phyloP scores from a whole-genome alignment of 2,888 invertebrate species.

The Piscicola geometra region DNA sequence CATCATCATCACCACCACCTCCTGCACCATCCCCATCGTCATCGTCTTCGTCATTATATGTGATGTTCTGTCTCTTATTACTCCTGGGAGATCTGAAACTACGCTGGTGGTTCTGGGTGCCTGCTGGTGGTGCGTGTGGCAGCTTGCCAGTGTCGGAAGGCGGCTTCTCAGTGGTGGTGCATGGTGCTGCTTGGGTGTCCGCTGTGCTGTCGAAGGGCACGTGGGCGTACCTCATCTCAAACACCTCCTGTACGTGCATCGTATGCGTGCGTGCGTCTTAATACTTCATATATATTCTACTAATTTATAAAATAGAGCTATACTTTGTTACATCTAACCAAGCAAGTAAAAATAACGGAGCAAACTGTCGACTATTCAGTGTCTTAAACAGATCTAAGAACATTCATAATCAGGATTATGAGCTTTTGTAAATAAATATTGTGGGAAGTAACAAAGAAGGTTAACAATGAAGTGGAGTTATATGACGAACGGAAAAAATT shows the following conservation, averaged over 20 bases:
- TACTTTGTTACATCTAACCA: too few relatives aligned
- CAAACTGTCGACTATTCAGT: too few relatives aligned
- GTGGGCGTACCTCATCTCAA: constrained; percentile 92
- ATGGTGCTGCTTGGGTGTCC: neutral
- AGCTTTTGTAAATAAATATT: too few relatives aligned
- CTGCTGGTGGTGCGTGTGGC: neutral
- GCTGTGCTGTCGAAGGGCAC: constrained; percentile 83
- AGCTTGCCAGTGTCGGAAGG: neutral
- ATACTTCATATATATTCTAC: too few relatives aligned
- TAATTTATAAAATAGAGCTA: too few relatives aligned
- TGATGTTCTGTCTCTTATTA: neutral
- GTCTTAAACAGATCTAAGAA: too few relatives aligned
- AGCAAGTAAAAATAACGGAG: too few relatives aligned
- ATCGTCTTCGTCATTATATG: constrained; percentile 10
- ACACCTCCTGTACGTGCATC: constrained; percentile 67
- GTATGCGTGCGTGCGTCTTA: neutral
- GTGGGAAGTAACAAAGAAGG: too few relatives aligned
- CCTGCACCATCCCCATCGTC: neutral
- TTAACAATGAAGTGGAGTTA: neutral
- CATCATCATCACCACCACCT: constrained; percentile 53
- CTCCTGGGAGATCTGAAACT: constrained; percentile 7
- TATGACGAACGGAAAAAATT: neutral
- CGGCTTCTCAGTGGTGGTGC: too few relatives aligned
- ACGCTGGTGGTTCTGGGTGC: neutral
- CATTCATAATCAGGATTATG: too few relatives aligned